These are phyloP conservation scores for Ptilonorhynchus violaceus DNA, from an alignment of 2,113 vertebrate species.

Conservation along the genomic window DNA sequence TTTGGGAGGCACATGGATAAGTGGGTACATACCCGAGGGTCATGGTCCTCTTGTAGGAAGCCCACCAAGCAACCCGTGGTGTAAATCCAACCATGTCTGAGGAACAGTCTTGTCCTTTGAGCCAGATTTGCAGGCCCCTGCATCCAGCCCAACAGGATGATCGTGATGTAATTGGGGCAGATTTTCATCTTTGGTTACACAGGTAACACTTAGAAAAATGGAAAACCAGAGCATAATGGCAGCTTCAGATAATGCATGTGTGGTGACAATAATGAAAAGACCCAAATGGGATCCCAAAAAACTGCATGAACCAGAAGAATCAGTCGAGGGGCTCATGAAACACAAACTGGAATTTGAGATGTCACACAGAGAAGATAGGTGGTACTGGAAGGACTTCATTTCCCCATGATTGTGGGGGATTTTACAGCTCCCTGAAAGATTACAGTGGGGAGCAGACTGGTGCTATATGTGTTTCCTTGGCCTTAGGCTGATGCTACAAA, in stretches of 20 bases:
- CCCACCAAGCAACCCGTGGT: too few relatives aligned
- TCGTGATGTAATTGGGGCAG: neutral
- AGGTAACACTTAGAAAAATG: neutral
- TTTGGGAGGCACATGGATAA: neutral
- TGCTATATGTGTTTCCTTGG: neutral
- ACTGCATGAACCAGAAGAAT: neutral
- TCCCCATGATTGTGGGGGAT: neutral
- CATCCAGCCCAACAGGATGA: neutral
- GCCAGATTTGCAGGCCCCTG: neutral
- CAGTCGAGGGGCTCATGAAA: neutral
- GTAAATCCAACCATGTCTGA: neutral
- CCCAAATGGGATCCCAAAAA: neutral
- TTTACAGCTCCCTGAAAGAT: neutral
- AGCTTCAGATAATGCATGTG: neutral
- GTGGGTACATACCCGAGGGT: neutral
- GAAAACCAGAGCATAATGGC: neutral
- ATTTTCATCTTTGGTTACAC: neutral
- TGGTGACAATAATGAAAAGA: neutral
- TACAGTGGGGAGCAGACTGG: neutral
- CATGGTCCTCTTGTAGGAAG: neutral
- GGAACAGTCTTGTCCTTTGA: neutral
- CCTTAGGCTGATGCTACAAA: neutral
- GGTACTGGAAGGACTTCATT: neutral
- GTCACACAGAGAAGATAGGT: neutral
- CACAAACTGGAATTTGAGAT: neutral